A percentile compares a stretch with the other conserved stretches of the same genome.
phyloP scores from a whole-genome alignment of 2,797 vertebrate species.

The Okamejei kenojei region DNA sequence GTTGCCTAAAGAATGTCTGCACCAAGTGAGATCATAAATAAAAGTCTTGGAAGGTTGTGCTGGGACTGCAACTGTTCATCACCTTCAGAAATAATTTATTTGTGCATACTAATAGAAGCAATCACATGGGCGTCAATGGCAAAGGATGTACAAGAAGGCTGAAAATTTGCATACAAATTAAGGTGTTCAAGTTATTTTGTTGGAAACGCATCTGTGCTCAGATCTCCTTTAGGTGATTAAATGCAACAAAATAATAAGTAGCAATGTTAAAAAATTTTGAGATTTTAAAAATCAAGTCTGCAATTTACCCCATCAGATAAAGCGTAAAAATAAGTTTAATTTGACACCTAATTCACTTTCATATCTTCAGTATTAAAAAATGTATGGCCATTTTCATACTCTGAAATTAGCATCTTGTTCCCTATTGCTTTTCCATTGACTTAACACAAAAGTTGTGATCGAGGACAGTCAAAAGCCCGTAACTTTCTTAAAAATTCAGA shows the following conservation, averaged over 20 bases:
- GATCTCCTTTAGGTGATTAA: background rate
- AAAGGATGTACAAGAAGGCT: background rate
- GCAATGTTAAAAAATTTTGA: too few species aligned
- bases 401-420: too few species aligned
- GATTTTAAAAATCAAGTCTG: too few species aligned
- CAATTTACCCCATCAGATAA: too few species aligned
- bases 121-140: background rate
- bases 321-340: too few species aligned
- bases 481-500: too few species aligned
- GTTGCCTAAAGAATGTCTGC: background rate
- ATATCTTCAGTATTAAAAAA: too few species aligned
- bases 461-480: too few species aligned
- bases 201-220: background rate
- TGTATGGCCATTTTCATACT: too few species aligned
- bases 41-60: background rate
- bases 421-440: too few species aligned
- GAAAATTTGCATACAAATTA: background rate
- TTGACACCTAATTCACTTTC: too few species aligned
- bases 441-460: too few species aligned
- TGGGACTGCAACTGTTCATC: background rate
- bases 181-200: background rate
- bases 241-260: background rate
- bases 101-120: background rate
- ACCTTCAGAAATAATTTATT: background rate
- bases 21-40: background rate